Conservation (phyloP, 2,888 invertebrate genomes). For the Synanthedon formicaeformis region DNA sequence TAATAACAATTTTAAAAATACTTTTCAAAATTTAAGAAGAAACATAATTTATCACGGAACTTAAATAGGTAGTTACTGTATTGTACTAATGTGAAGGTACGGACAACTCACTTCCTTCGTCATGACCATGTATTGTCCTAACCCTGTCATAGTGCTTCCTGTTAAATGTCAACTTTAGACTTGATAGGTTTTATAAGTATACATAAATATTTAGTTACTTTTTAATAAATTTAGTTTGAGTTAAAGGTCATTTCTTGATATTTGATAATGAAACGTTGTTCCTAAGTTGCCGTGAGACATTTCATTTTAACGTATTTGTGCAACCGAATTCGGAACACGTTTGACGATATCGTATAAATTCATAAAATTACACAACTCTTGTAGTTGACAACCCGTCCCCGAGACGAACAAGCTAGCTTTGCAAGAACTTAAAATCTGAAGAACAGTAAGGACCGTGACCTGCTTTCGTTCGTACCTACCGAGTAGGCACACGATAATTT, state of each 20-base stretch:
- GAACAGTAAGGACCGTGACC: slow-evolving; percentile 52
- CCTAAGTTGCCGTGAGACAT: not conserved
- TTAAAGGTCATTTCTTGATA: not conserved
- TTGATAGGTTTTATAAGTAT: not conserved
- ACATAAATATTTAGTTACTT: too few relatives aligned
- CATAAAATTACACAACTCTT: slow-evolving; percentile 36
- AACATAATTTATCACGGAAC: too few relatives aligned
- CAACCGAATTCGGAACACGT: slow-evolving; percentile 22
- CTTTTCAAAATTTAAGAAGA: too few relatives aligned
- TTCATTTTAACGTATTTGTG: slow-evolving; percentile 24
- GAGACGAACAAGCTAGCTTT: slow-evolving; percentile 22
- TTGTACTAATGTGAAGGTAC: too few relatives aligned
- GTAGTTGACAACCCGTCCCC: slow-evolving; percentile 41
- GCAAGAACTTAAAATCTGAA: slow-evolving; percentile 40
- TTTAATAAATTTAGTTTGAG: not conserved
- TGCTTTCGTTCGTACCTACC: slow-evolving; percentile 18
- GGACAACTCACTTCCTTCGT: not conserved
- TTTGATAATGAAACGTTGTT: not conserved
- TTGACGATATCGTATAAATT: slow-evolving; percentile 26
- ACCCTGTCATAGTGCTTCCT: not conserved
- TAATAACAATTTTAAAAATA: too few relatives aligned
- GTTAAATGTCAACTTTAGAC: not conserved
- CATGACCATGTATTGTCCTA: not conserved
- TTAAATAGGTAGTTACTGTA: too few relatives aligned
- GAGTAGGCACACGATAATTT: not conserved